Conservation (phyloP, 2,113 vertebrate genomes). For the Cebus imitator region DNA sequence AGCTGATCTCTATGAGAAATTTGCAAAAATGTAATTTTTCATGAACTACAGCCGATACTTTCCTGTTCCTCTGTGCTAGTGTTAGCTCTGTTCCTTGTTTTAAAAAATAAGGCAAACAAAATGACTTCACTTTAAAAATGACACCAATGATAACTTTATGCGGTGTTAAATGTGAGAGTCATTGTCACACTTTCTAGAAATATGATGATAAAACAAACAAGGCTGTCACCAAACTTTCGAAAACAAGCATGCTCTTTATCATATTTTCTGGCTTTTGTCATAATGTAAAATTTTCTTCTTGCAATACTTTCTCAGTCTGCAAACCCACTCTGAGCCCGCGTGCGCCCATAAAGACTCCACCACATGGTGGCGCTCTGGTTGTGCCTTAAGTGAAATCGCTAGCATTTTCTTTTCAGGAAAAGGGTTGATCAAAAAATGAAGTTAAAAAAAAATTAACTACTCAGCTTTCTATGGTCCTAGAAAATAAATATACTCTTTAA, state of each 20-base stretch:
- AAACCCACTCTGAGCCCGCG: background rate
- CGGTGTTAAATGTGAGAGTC: background rate
- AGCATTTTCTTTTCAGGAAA: slow-evolving; percentile 38
- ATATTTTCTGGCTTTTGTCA: background rate
- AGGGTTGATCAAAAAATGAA: slow-evolving; percentile 23
- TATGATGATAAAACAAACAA: background rate
- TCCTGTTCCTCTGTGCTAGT: background rate
- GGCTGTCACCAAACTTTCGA: background rate
- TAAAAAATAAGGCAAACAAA: background rate
- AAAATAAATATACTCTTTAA: background rate
- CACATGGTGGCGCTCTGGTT: slow-evolving; percentile 80
- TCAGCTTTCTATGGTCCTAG: background rate
- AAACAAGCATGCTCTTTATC: background rate
- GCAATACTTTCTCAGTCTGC: background rate
- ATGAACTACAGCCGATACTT: background rate
- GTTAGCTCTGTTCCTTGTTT: background rate
- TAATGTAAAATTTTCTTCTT: background rate
- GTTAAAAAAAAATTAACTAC: background rate
- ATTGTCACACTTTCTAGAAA: background rate
- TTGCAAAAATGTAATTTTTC: background rate
- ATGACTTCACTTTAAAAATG: background rate
- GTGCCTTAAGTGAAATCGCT: slow-evolving; percentile 60
- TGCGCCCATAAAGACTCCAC: slow-evolving; percentile 32
- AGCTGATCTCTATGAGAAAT: background rate
- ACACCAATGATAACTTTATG: background rate